Percentiles rank a stretch among this genome's conserved stretches.
These are phyloP conservation scores for Caenorhabditis sinica DNA, from an alignment of 2,888 invertebrate species.

Conservation along the genomic window DNA sequence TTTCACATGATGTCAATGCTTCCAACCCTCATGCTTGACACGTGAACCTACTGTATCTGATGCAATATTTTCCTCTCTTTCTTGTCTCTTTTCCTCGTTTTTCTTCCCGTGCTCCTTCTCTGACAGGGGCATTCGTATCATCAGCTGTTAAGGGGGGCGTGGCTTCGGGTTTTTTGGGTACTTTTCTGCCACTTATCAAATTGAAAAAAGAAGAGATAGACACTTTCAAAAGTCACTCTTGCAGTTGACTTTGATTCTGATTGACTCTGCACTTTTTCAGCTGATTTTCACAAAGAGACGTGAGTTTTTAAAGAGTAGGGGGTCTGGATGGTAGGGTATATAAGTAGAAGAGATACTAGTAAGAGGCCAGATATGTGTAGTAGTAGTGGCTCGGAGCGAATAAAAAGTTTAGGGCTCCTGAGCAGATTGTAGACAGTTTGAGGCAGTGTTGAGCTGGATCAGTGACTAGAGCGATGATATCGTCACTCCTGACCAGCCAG, in stretches of 20 bases:
- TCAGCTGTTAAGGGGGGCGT: constrained; percentile 45
- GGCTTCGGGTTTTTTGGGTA: neutral
- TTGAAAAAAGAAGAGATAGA: neutral
- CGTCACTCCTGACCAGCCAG: too few species aligned
- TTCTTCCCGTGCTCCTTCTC: neutral
- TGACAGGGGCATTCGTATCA: constrained; percentile 42
- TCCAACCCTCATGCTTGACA: constrained; percentile 36
- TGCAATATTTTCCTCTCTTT: constrained; percentile 55
- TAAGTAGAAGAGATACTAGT: too few species aligned
- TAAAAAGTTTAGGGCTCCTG: too few species aligned
- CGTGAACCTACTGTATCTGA: constrained; percentile 57
- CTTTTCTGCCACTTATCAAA: neutral
- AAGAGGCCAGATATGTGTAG: too few species aligned
- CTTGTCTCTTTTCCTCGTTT: too few species aligned
- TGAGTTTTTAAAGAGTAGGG: too few species aligned
- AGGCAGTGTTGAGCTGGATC: too few species aligned
- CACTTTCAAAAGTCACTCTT: constrained; percentile 13
- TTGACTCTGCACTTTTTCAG: neutral
- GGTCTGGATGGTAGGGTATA: too few species aligned
- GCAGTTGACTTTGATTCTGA: neutral
- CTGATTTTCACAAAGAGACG: neutral
- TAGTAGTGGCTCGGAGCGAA: too few species aligned
- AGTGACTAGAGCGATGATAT: too few species aligned
- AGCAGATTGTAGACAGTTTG: too few species aligned
- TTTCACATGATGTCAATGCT: constrained; percentile 45